phyloP scores from a whole-genome alignment of 2,797 vertebrate species.

The Trematomus bernacchii region DNA sequence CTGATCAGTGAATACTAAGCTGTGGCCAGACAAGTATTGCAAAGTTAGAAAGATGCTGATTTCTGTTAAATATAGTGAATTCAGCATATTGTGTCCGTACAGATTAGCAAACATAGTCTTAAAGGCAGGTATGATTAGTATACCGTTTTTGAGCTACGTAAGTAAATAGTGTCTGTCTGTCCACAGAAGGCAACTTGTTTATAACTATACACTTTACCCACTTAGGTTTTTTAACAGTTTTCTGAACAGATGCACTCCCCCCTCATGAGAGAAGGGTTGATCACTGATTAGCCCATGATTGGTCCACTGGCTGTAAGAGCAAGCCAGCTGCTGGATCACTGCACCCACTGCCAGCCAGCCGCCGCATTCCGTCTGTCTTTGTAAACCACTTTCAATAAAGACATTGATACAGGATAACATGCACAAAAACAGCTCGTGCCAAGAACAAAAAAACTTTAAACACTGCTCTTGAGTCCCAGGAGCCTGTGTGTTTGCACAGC shows the following conservation, averaged over 20 bases:
- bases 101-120: too few species aligned
- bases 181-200: too few species aligned
- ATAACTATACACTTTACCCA: too few species aligned
- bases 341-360: neutral
- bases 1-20: slow-evolving; percentile 29
- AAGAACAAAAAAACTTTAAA: slow-evolving; percentile 34
- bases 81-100: too few species aligned
- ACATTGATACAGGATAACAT: slow-evolving; percentile 25
- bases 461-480: neutral
- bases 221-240: neutral
- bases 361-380: neutral
- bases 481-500: slow-evolving; percentile 20
- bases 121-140: too few species aligned
- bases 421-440: slow-evolving; percentile 25
- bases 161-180: too few species aligned
- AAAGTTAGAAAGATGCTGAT: slow-evolving; percentile 27
- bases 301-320: slow-evolving; percentile 25
- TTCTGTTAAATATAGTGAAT: neutral
- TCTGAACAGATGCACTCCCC: slow-evolving; percentile 2
- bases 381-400: slow-evolving; percentile 32
- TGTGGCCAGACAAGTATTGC: neutral
- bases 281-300: neutral
- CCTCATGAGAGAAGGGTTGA: neutral
- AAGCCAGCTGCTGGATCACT: slow-evolving; percentile 24
- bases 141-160: too few species aligned